Base-by-base conservation (phyloP, 2,113 vertebrate genomes). In the Hydrolagus affinis region DNA sequence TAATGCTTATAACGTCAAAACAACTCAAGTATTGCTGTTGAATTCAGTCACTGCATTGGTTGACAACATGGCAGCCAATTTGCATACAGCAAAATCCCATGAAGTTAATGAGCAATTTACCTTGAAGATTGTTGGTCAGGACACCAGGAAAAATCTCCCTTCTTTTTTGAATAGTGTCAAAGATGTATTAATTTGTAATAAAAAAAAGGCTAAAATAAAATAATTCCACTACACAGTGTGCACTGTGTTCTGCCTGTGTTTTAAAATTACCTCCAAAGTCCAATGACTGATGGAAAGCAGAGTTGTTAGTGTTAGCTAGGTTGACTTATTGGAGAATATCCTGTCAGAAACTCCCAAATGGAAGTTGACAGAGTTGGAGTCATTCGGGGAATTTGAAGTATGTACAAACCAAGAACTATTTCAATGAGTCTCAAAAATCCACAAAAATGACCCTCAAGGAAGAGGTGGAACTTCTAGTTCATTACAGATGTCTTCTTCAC, bases 401-500 rank as follows among this genome's bases (percentile, higher is more conserved):
- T 62, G 76, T 30, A 62, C 76, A 59, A 78, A 62, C 57, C 76
- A 25, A 59, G 23, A 78, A 78, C n/a, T 62, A 78, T 78, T 78
- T 62, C 57, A 60, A 8, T 60, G 76, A 78, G 62, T 60, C 59
- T 78, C 60, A 78, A 78, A 62, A 62, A 25, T n/a, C 21, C 59
- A 21, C 59, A 62, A 78, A 78, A 78, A 25, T 10, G 14, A 78
- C 76, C 76, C 76, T 14, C n/a, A 78, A 78, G 75, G 73, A 62
- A 78, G 76, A 78, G 12, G 12, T 78, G 57, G 57, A 78, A 25
- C 76, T 78, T 78, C 57, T 62, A 78, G 74, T 59, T 77, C 56
- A 77, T 59, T 77, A 59, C 74, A 77, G 23, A 62, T 78, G 76
- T 78, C 76, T 78, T 78, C 76, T 78, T 57, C 56, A 60, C 75